These are phyloP conservation scores for Eufriesea mexicana DNA, from an alignment of 1,140 invertebrate genomes.

Conservation along the genomic window DNA sequence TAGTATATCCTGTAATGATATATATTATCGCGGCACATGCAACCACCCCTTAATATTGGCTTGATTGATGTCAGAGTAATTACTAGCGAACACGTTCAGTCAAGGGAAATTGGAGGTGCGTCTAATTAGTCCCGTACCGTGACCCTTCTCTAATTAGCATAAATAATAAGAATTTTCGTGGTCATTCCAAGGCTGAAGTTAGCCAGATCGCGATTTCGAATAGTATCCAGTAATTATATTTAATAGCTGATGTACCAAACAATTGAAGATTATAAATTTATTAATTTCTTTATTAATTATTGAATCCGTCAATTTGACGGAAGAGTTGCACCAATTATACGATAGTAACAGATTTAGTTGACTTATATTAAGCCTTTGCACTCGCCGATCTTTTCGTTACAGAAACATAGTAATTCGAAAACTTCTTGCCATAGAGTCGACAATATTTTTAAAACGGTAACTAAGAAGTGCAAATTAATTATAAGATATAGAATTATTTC, in stretches of 20 bases:
- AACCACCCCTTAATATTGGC: slow-evolving; percentile 48
- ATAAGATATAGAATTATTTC: no score
- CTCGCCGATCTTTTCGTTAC: no score
- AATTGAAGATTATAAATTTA: not conserved
- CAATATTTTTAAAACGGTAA: no score
- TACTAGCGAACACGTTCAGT: slow-evolving; percentile 42
- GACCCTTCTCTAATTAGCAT: slow-evolving; percentile 19
- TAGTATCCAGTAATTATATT: not conserved
- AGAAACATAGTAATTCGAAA: no score
- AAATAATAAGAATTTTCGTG: slow-evolving; percentile 37
- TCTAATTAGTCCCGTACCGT: slow-evolving; percentile 26
- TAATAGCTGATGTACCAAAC: not conserved
- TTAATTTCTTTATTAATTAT: no score
- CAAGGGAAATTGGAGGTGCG: slow-evolving; percentile 41
- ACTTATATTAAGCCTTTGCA: no score
- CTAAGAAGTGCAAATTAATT: no score
- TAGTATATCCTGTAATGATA: slow-evolving; percentile 8
- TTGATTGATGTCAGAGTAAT: slow-evolving; percentile 51
- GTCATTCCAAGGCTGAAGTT: not conserved
- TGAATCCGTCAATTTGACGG: no score
- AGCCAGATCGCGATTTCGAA: not conserved
- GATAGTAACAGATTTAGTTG: no score
- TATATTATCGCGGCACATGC: slow-evolving; percentile 16
- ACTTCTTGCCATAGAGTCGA: no score
- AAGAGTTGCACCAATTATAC: no score